Evolutionary conservation across 2,797 vertebrate genomes (phyloP).

Genomic region (Trematomus bernacchii): DNA sequence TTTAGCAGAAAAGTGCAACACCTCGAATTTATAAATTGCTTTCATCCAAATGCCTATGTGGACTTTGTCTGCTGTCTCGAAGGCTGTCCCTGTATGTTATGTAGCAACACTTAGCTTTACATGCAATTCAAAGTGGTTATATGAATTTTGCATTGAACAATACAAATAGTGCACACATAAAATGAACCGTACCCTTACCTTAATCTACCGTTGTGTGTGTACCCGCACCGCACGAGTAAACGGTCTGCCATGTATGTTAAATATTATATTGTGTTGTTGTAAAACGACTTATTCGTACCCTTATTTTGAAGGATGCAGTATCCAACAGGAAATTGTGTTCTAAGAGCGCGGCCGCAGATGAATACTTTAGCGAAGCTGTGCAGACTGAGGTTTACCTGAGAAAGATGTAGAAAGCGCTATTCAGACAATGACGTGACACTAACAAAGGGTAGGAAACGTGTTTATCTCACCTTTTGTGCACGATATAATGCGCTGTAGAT

Average conservation of each 20-base stretch:
- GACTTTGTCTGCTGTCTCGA: not conserved
- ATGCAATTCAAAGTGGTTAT: too few species aligned
- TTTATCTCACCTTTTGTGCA: not conserved
- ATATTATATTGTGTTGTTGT: too few species aligned
- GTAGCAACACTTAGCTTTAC: not conserved
- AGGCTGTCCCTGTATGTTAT: not conserved
- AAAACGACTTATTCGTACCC: too few species aligned
- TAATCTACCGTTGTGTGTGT: too few species aligned
- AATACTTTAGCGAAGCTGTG: fast-evolving
- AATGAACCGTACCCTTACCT: too few species aligned
- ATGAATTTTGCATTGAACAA: too few species aligned
- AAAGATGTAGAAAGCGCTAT: not conserved
- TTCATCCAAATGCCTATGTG: not conserved
- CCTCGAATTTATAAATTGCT: not conserved
- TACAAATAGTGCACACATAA: too few species aligned
- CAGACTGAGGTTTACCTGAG: not conserved
- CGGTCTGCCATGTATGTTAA: too few species aligned
- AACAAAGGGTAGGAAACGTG: not conserved
- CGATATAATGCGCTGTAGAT: too few species aligned
- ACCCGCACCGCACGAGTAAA: too few species aligned
- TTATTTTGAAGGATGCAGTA: conserved; percentile 12
- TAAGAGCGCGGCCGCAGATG: too few species aligned
- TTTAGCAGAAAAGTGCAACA: not conserved
- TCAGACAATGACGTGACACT: conserved; percentile 9
- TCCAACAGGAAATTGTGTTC: not conserved